Base-by-base conservation (phyloP, 2,888 invertebrate species). In the Endomychus coccineus region DNA sequence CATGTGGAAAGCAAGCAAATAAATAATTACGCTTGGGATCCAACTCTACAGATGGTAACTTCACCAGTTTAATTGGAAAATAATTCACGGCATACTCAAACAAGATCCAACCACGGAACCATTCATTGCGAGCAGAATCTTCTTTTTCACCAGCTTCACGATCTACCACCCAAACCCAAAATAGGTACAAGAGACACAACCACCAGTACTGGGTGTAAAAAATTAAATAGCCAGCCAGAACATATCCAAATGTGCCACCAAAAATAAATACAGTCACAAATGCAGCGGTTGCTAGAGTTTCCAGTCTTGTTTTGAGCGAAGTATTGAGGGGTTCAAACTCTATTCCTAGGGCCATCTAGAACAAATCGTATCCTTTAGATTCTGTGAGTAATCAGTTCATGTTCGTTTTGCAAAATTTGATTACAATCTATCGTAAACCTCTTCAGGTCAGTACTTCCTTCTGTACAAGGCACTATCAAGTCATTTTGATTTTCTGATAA, bases 1-100 rank as follows among this genome's bases (percentile, higher is more conserved):
- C 96, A 64, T 97, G 96, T 0, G 96, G 96, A 63, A 89, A 94
- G 40, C 79, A 78, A 4, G 90, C 88, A 43, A 90, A 75, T 12
- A 95, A 69, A 58, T 95, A 95, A 65, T 90, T 90, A 51, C 71
- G 77, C 16, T 75, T 68, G 0, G 90, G 80, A 51, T 85, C 80
- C 35, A 96, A 59, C 2, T 94, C 87, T 0, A 71, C 76, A 0
- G 87, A 90, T 60, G 90, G 90, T 0, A 86, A 75, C 62, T 89
- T 90, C 1, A 87, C 77, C 27, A 95, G 67, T 40, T 75, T 76
- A 13, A 89, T 68, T 0, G 96, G 95, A 56, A 94, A 96, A 60
- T 89, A 96, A 46, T 83, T 77, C 15, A 79, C 71, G 59, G 80
- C 81, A 56, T 83, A 76, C 2, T 69, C 70, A 84, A 89, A 89